Evolutionary conservation across 2,797 vertebrate genomes (phyloP).

Genomic region (Pyrocephalus nanus): DNA sequence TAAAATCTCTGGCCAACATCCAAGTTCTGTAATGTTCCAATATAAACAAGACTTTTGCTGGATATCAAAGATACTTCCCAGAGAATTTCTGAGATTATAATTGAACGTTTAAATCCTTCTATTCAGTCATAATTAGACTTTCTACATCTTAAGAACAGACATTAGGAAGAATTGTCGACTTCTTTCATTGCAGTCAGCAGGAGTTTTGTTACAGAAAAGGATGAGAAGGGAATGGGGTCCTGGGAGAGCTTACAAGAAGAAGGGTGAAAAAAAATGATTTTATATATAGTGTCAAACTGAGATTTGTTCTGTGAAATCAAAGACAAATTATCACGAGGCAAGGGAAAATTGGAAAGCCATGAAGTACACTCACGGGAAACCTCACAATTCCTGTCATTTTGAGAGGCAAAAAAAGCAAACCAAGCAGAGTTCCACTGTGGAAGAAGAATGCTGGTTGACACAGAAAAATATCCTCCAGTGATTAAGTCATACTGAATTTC

Average conservation of each 20-base stretch:
- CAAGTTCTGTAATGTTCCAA: not conserved
- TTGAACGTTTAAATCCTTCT: not conserved
- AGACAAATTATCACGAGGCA: not conserved
- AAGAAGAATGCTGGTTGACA: not conserved
- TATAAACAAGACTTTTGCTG: not conserved
- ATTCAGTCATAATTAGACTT: not conserved
- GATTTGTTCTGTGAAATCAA: not conserved
- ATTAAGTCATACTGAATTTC: not conserved
- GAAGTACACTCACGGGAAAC: not conserved
- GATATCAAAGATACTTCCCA: not conserved
- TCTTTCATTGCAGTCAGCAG: not conserved
- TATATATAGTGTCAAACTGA: not conserved
- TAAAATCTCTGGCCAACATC: not conserved
- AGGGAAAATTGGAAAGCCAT: not conserved
- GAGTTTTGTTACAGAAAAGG: not conserved
- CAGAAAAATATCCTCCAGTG: constrained; percentile 16
- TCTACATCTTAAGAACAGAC: not conserved
- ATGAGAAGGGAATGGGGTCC: not conserved
- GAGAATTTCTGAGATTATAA: not conserved
- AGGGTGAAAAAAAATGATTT: not conserved
- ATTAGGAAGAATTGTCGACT: not conserved
- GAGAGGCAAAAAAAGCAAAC: not conserved
- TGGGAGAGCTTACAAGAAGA: not conserved
- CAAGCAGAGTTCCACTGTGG: not conserved
- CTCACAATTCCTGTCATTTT: not conserved